A percentile compares a stretch with the other conserved stretches of the same genome.
Evolutionary conservation across 2,797 vertebrate species (phyloP).

Genomic region (Hoplostethus mediterraneus): DNA sequence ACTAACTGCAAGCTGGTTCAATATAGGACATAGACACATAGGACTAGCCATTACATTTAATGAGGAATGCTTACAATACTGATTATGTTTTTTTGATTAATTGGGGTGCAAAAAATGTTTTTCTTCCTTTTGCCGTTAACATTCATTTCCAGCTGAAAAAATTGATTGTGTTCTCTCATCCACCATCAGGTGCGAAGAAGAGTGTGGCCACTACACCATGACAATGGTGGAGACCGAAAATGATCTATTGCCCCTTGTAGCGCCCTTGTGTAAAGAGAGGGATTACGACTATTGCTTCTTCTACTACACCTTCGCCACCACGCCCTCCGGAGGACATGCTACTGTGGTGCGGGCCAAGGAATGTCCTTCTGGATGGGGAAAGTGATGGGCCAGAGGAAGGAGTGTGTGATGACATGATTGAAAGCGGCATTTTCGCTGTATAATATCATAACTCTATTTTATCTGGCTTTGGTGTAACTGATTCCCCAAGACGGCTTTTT

Average conservation of each 20-base stretch:
- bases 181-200: constrained; percentile 45
- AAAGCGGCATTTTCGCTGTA: not conserved
- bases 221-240: constrained; percentile 28
- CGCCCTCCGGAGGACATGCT: not conserved
- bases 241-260: not conserved
- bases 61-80: too few relatives aligned
- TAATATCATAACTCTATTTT: not conserved
- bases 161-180: not conserved
- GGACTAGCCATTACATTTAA: too few relatives aligned
- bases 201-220: constrained; percentile 29
- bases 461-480: not conserved
- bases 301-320: constrained; percentile 6
- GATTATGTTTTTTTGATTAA: not conserved
- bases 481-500: not conserved
- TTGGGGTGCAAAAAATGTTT: not conserved
- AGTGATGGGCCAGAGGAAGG: not conserved
- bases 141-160: not conserved
- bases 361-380: not conserved
- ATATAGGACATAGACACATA: not conserved
- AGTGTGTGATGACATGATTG: not conserved
- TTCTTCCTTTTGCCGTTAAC: not conserved
- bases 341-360: constrained; percentile 21
- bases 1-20: too few relatives aligned
- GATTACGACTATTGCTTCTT: not conserved
- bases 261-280: constrained; percentile 18